These are phyloP conservation scores for Pyrrhia umbra DNA, from an alignment of 2,888 invertebrate species.

Conservation along the genomic window DNA sequence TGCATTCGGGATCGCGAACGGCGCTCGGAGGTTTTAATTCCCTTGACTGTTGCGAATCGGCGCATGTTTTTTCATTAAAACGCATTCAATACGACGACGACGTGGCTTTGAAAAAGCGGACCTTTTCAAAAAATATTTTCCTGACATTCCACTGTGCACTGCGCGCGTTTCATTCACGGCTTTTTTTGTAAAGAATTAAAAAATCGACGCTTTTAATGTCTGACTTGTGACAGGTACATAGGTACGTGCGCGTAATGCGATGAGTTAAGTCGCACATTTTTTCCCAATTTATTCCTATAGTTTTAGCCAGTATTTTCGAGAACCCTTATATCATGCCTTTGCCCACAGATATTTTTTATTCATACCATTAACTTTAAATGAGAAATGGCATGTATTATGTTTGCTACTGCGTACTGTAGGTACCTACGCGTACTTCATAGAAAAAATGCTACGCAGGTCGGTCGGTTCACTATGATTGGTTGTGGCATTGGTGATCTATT, in stretches of 20 bases:
- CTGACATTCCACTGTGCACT: slow-evolving; percentile 84
- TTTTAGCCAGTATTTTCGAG: background rate
- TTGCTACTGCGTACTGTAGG: background rate
- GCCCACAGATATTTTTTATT: background rate
- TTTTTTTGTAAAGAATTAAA: slow-evolving; percentile 76
- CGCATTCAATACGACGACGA: slow-evolving; percentile 90
- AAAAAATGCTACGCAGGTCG: background rate
- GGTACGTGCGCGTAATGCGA: slow-evolving; percentile 49
- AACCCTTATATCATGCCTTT: background rate
- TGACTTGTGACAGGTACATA: slow-evolving; percentile 45
- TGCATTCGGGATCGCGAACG: slow-evolving; percentile 81
- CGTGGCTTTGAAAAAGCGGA: slow-evolving; percentile 87
- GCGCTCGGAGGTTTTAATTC: slow-evolving; percentile 87
- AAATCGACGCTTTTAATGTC: slow-evolving; percentile 70
- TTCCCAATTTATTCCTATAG: background rate
- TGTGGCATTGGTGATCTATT: background rate
- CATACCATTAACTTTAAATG: background rate
- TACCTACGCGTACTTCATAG: background rate
- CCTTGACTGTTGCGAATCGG: slow-evolving; percentile 90
- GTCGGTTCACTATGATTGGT: too few relatives aligned
- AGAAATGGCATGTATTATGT: background rate
- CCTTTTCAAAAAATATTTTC: slow-evolving; percentile 88
- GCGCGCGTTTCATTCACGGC: slow-evolving; percentile 78
- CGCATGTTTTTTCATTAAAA: slow-evolving; percentile 90
- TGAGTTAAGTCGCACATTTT: slow-evolving; percentile 8